These are phyloP conservation scores for Tenualosa ilisha DNA, from an alignment of 2,797 vertebrate genomes.

Conservation along the genomic window DNA sequence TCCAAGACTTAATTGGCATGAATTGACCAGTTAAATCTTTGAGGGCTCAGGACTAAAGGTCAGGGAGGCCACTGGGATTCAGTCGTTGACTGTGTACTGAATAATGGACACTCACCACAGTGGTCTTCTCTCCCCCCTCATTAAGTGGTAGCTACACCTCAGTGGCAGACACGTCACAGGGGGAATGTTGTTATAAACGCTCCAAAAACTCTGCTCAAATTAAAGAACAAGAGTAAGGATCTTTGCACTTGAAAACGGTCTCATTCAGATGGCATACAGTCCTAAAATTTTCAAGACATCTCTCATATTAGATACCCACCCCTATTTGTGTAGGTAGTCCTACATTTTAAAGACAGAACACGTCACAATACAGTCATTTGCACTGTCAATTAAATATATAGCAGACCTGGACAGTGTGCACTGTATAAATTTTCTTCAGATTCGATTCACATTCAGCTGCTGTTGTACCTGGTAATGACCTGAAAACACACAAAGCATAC, in stretches of 20 bases:
- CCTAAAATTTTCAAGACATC: background rate
- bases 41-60: no score
- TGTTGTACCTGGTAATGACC: slow-evolving; percentile 91
- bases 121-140: slow-evolving; percentile 90
- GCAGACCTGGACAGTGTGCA: slow-evolving; percentile 91
- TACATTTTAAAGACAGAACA: no score
- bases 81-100: no score
- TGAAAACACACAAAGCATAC: slow-evolving; percentile 51
- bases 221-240: background rate
- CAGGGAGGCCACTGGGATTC: no score
- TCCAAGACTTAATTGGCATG: no score
- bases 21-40: no score
- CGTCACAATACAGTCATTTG: no score
- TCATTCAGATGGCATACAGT: background rate
- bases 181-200: slow-evolving; percentile 97
- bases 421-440: slow-evolving; percentile 94
- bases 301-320: background rate
- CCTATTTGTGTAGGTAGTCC: no score
- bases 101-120: slow-evolving; percentile 79
- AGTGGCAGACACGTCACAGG: slow-evolving; percentile 84
- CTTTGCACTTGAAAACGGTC: background rate
- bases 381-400: background rate
- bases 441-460: slow-evolving; percentile 94
- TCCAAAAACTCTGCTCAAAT: slow-evolving; percentile 88
- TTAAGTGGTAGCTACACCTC: slow-evolving; percentile 93